These are phyloP conservation scores for Epiblema foenella DNA, from an alignment of 2,888 invertebrate species.

Conservation along the genomic window DNA sequence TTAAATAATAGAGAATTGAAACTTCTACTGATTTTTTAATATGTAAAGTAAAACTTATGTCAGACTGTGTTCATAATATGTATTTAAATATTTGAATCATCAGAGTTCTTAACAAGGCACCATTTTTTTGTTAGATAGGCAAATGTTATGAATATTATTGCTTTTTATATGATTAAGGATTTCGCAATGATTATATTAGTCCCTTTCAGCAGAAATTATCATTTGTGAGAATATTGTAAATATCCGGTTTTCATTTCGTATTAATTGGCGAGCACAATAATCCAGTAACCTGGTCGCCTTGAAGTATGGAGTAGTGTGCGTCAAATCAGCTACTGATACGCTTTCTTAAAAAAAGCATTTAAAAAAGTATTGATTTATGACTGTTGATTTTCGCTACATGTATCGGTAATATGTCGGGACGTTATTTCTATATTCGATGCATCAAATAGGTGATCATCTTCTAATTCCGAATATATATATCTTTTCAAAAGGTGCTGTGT, in stretches of 20 bases:
- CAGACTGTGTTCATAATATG: not conserved
- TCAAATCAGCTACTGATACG: no score
- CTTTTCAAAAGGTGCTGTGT: no score
- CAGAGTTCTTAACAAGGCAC: constrained; percentile 16
- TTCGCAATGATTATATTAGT: not conserved
- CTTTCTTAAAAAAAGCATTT: no score
- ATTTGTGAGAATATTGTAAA: not conserved
- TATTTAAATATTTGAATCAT: constrained; percentile 23
- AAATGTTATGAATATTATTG: not conserved
- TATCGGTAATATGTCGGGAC: no score
- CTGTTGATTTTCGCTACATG: no score
- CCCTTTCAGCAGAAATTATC: not conserved
- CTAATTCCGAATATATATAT: no score
- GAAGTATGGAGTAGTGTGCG: no score
- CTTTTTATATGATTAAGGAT: not conserved
- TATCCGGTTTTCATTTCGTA: not conserved
- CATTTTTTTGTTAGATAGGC: not conserved
- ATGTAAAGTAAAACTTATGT: not conserved
- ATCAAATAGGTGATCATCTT: no score
- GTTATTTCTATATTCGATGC: no score
- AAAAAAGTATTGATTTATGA: no score
- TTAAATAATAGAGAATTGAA: not conserved
- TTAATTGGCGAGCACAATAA: no score
- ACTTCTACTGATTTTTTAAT: not conserved
- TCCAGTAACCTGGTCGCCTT: no score